Base-by-base conservation (phyloP, 1,140 invertebrate species). In the Mamestra configurata region DNA sequence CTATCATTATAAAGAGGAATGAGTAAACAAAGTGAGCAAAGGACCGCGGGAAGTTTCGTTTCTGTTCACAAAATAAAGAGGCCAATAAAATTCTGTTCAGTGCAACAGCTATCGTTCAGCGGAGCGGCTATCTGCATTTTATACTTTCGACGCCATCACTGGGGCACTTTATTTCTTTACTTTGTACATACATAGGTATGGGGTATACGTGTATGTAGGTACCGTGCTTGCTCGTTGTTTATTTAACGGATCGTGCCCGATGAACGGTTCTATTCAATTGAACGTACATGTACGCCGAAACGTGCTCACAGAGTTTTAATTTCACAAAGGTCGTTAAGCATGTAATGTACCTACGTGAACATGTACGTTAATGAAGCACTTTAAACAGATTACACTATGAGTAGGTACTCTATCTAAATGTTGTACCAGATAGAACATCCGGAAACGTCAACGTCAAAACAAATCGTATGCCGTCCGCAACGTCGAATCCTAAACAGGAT, bases 101-200 rank as follows among this genome's bases (percentile, higher is more conserved):
- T 82, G 78, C 81, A 82, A 82, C 84, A 86, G 80, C 84, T 84
- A 88, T 88, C 84, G 86, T 84, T 91, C 89, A 89, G 79, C 79
- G 86, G 80, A 87, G 85, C 87, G 85, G 85, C 84, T 82, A 91
- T 93, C 87, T 93, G 88, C 89, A 93, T 92, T 93, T 92, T 91
- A 91, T 85, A 87, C 88, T 86, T 81, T 83, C 84, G 84, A 85
- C 79, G 83, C 84, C 78, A 88, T 85, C 82, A 86, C 77, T 72
- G 76, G 61, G 77, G 79, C 82, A 85, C 81, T 87, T 88, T 86
- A 85, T 88, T 89, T 83, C 82, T 86, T 90, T 89, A 89, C 84
- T 88, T 87, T 89, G 88, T 88, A 88, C 70, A 68, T 77, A 81
- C 79, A 83, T 73, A 83, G 76, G 70, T 80, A 81, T 84, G 81